Evolutionary conservation across 1,140 invertebrate species (phyloP), one percentile per base, ranked within the genome.

Genomic region (Homalodisca vitripennis): DNA sequence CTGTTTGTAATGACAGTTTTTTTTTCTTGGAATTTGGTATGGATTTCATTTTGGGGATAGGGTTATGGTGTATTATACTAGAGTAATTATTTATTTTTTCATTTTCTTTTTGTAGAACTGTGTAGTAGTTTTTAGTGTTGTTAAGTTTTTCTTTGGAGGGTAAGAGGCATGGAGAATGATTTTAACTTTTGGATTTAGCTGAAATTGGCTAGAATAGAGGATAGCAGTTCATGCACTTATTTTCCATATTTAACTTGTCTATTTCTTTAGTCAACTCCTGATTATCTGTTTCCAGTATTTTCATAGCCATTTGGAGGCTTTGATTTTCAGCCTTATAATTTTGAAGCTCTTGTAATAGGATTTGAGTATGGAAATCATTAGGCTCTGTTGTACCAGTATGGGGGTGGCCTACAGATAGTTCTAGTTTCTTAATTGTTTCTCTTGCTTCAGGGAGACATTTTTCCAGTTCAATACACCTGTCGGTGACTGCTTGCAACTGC

Each of bases 331-430:
- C 12, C 20, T 53, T 53, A 22, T 53, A 53, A 22, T 53, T 53
- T 53, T 53, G 48, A 53, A 53, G 48, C 48, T 53, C 48, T 53
- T 53, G 48, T 17, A 53, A 20, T 22, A 53, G 12, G 20, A 53
- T 53, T 53, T 53, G 48, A 22, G 48, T 53, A 22, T 53, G 48
- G 20, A 53, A 53, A 22, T 53, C 48, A 12, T 53, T 53, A 12
- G 48, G 48, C 48, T 12, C 3, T 53, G 48, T 12, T 53, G 48
- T 53, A 53, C 48, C 20, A 20, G 12, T 3, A n/a, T n/a, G n/a
- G n/a, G n/a, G n/a, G 34, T 41, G 34, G 6, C 17, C 34, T 17
- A 6, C 17, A 6, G 34, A 10, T 17, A 41, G 34, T 41, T 41
- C 34, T 41, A 41, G 34, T 41, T 41, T 41, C 34, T 17, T 17